Base-by-base conservation (phyloP, 2,888 invertebrate genomes). In the Troglohyphantes excavatus region DNA sequence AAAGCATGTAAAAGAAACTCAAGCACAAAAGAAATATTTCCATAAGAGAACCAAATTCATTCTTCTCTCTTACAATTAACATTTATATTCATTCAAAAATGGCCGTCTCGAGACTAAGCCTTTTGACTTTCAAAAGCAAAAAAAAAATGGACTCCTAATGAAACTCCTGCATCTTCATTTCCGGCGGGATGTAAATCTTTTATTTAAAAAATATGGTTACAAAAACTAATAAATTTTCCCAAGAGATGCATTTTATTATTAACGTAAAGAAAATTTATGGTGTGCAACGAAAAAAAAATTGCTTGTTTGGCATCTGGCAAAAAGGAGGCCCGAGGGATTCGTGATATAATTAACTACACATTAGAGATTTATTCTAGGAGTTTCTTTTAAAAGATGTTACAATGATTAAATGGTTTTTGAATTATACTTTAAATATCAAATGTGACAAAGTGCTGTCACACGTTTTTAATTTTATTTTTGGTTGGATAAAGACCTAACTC, bases 21-120 rank as follows among this genome's bases (percentile, higher is more conserved):
- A 39, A 39, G 1, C 13, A 65, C 13, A 65, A 65, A 65, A 59
- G 59, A 26, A 26, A 29, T 19, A 73, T 59, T 53, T 59, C 26
- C 29, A 26, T 13, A 26, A 29, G 27, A 19, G 6, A 2, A 29
- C 11, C 53, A 0, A 23, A 21, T 13, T 73, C 27, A 46, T 59
- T 59, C 2, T 59, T 27, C 3, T 61, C 1, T 43, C 63, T 26
- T 21, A 63, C 19, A 23, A 59, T 59, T 59, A 75, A 19, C 75
- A 75, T 75, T 75, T 75, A 29, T 75, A 13, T 29, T 59, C 75
- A 33, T 59, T 59, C 29, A 29, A 13, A 27, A 75, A 19, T 59
- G 29, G 19, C 9, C 6, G 59, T 59, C 59, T 29, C 29, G 3
- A 21, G 59, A 27, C 7, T 65, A 27, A 65, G 13, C n/a, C n/a